Evolutionary conservation across 2,888 invertebrate species (phyloP).

Genomic region (Philonicus albiceps): DNA sequence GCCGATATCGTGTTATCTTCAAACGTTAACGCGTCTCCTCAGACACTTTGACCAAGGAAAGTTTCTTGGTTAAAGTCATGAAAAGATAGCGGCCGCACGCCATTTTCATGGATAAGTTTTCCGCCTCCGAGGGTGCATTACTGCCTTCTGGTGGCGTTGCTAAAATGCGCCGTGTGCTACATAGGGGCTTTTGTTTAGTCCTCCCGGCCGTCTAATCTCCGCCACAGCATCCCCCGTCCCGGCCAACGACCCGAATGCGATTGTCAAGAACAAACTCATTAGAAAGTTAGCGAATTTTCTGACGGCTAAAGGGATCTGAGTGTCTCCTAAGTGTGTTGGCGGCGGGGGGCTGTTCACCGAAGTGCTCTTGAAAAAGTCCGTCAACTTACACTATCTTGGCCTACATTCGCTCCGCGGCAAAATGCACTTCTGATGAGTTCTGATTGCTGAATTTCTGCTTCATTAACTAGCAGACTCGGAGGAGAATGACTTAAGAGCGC

Average conservation of each 20-base stretch:
- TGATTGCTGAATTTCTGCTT: constrained; percentile 28
- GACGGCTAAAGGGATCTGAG: background rate
- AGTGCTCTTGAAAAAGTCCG: background rate
- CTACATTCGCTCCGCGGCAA: background rate
- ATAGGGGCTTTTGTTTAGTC: background rate
- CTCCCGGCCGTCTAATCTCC: background rate
- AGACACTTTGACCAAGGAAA: background rate
- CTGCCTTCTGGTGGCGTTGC: background rate
- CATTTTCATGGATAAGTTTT: background rate
- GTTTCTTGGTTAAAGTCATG: background rate
- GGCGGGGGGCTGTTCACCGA: background rate
- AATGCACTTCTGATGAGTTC: constrained; percentile 32
- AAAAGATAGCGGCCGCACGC: background rate
- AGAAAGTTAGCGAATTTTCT: constrained; percentile 26
- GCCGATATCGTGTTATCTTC: constrained; percentile 2
- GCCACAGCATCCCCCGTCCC: background rate
- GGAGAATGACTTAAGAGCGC: background rate
- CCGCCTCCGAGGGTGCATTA: background rate
- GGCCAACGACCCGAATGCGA: background rate
- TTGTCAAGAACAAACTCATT: constrained; percentile 38
- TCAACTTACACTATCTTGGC: constrained; percentile 6
- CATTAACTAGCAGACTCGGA: background rate
- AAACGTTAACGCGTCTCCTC: background rate
- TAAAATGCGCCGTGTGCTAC: background rate
- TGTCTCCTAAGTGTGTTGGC: background rate